phyloP scores from a whole-genome alignment of 2,797 vertebrate genomes.

The Micropoecilia bifurca region DNA sequence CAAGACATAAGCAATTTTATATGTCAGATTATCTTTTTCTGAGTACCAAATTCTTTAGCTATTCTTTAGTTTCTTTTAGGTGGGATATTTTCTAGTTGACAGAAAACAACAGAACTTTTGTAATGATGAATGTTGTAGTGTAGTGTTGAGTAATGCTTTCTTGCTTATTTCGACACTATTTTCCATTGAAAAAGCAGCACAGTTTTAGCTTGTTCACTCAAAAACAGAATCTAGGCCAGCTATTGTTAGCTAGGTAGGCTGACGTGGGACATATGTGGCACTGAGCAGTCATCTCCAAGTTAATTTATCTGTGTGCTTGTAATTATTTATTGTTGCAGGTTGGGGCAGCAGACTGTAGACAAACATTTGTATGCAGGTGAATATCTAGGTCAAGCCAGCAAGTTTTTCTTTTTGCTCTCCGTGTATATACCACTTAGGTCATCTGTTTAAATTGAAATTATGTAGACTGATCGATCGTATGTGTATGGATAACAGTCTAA shows the following conservation, averaged over 20 bases:
- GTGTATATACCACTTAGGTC: neutral
- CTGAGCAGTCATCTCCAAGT: constrained; percentile 32
- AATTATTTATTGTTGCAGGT: constrained; percentile 42
- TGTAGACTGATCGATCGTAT: neutral
- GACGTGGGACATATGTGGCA: constrained; percentile 52
- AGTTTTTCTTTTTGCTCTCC: constrained; percentile 2
- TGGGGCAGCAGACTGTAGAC: constrained; percentile 52
- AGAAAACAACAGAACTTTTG: neutral
- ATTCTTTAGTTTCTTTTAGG: neutral
- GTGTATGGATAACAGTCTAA: neutral
- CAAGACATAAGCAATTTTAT: no score
- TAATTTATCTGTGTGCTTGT: constrained; percentile 22
- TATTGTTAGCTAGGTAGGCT: constrained; percentile 59
- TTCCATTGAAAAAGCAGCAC: constrained; percentile 28
- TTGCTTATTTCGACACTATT: constrained; percentile 49
- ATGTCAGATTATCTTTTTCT: no score
- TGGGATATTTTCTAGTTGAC: neutral
- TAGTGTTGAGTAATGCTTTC: constrained; percentile 29
- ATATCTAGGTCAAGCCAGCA: constrained; percentile 26
- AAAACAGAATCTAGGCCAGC: constrained; percentile 66
- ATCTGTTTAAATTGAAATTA: constrained; percentile 13
- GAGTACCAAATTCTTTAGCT: neutral
- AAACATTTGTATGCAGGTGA: constrained; percentile 66
- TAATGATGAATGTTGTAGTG: constrained; percentile 4
- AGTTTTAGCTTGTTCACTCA: constrained; percentile 53